Evolutionary conservation across 1,140 invertebrate species (phyloP).

Genomic region (Drosophila yakuba): DNA sequence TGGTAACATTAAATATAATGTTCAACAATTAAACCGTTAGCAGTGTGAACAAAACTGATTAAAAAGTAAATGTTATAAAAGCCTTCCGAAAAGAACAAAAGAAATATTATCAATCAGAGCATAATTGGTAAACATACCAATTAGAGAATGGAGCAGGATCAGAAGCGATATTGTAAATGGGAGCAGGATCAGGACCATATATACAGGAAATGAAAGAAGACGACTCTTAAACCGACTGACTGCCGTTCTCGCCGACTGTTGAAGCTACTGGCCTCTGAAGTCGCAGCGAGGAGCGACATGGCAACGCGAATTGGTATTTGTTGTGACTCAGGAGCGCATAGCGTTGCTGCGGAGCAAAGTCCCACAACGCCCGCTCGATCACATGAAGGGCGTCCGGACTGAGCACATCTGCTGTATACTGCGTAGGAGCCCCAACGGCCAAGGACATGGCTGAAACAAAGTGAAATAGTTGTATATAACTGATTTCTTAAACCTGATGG

Average conservation of each 20-base stretch:
- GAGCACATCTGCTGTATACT: slow-evolving; percentile 84
- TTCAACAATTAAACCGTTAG: slow-evolving; percentile 25
- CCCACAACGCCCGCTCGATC: slow-evolving; percentile 82
- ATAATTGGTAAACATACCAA: slow-evolving; percentile 11
- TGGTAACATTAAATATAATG: slow-evolving; percentile 16
- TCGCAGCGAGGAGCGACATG: slow-evolving; percentile 84
- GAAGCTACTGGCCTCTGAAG: slow-evolving; percentile 52
- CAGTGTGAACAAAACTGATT: slow-evolving; percentile 35
- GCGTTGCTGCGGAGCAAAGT: slow-evolving; percentile 74
- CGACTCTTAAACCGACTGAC: slow-evolving; percentile 58
- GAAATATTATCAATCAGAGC: slow-evolving; percentile 46
- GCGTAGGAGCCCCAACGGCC: slow-evolving; percentile 72
- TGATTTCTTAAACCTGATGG: background rate
- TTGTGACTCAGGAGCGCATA: slow-evolving; percentile 76
- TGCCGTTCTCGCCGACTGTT: slow-evolving; percentile 30
- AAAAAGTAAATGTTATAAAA: slow-evolving; percentile 34
- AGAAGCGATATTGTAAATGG: background rate
- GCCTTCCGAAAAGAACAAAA: slow-evolving; percentile 35
- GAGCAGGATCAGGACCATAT: slow-evolving; percentile 27
- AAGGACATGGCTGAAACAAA: slow-evolving; percentile 50
- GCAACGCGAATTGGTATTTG: slow-evolving; percentile 84
- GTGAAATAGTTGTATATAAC: background rate
- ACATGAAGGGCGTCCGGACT: slow-evolving; percentile 75
- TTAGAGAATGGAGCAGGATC: slow-evolving; percentile 3
- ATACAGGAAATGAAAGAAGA: slow-evolving; percentile 37